Conservation (phyloP, 1,140 invertebrate species). For the Aphidius gifuensis region DNA sequence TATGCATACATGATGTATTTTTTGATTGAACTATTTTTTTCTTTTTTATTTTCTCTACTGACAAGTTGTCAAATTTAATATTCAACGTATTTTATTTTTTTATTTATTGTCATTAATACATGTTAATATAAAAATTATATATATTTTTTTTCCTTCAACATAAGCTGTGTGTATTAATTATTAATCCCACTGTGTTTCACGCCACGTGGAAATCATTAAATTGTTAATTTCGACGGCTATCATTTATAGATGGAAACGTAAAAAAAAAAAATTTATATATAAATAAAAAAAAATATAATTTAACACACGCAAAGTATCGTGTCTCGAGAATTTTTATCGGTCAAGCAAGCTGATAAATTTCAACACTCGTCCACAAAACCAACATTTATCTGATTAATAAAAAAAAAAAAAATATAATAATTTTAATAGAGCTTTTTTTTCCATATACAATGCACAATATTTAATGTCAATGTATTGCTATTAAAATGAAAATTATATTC, state of each 20-base stretch:
- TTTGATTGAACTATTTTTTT: too few relatives aligned
- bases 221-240: slow-evolving; percentile 13
- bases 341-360: slow-evolving; percentile 18
- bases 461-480: too few relatives aligned
- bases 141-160: too few relatives aligned
- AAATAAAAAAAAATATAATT: slow-evolving; percentile 12
- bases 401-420: not conserved
- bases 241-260: not conserved
- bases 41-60: too few relatives aligned
- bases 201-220: slow-evolving; percentile 18
- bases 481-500: too few relatives aligned
- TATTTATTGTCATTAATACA: too few relatives aligned
- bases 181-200: not conserved
- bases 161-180: not conserved
- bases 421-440: too few relatives aligned
- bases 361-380: not conserved
- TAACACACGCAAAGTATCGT: slow-evolving; percentile 19
- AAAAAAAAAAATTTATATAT: not conserved
- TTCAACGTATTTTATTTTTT: too few relatives aligned
- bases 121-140: too few relatives aligned
- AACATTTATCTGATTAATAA: not conserved
- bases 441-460: too few relatives aligned
- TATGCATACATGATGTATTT: too few relatives aligned
- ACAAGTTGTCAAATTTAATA: too few relatives aligned
- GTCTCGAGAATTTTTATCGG: slow-evolving; percentile 4